These are phyloP conservation scores for Thaumetopoea pityocampa DNA, from an alignment of 1,140 invertebrate genomes.

Conservation along the genomic window DNA sequence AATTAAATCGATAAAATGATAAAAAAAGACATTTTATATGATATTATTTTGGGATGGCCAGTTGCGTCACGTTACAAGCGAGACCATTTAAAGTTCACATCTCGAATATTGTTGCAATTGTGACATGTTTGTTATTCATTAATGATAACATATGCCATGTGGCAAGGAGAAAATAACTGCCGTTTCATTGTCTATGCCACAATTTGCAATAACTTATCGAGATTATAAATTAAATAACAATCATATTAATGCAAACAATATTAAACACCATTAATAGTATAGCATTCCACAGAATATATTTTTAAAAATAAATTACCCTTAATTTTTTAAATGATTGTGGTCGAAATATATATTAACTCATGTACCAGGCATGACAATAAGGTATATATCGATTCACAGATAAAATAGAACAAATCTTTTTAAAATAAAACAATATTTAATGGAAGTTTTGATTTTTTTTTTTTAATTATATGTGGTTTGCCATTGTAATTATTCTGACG, in stretches of 20 bases:
- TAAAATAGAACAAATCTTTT: slow-evolving; percentile 20
- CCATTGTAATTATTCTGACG: slow-evolving; percentile 20
- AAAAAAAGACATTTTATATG: slow-evolving; percentile 4
- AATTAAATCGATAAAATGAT: slow-evolving; percentile 9
- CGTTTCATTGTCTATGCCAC: slow-evolving; percentile 13
- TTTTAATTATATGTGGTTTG: slow-evolving; percentile 17
- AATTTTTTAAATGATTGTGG: slow-evolving; percentile 10
- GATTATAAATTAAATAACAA: slow-evolving; percentile 3
- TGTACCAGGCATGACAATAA: slow-evolving; percentile 4
- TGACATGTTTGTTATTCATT: slow-evolving; percentile 7
- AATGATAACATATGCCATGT: too few relatives aligned
- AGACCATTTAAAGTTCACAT: slow-evolving; percentile 40
- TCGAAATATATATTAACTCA: not conserved
- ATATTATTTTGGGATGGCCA: slow-evolving; percentile 12
- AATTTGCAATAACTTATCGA: slow-evolving; percentile 24
- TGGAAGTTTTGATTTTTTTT: slow-evolving; percentile 32
- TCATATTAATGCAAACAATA: slow-evolving; percentile 9
- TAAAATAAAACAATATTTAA: slow-evolving; percentile 47
- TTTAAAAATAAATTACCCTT: slow-evolving; percentile 20
- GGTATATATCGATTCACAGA: slow-evolving; percentile 11
- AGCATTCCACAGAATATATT: slow-evolving; percentile 40
- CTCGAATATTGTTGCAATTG: slow-evolving; percentile 33
- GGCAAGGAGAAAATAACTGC: slow-evolving; percentile 25
- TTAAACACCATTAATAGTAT: slow-evolving; percentile 17
- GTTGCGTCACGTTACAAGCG: slow-evolving; percentile 15